Evolutionary conservation across 2,888 invertebrate species (phyloP).

Genomic region (Cetonia aurata): DNA sequence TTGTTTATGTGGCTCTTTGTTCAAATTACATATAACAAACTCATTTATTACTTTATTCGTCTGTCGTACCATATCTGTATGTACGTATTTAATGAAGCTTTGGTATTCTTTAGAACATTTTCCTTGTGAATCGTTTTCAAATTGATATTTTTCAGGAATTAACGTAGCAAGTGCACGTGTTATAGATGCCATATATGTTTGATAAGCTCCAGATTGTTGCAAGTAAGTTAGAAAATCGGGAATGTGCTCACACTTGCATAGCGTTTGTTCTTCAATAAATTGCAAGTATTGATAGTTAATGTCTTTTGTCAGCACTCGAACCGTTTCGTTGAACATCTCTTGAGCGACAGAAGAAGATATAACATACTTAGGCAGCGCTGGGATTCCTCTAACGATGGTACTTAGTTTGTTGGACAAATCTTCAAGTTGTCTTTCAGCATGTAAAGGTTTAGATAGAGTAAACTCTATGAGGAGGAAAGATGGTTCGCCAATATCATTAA

Average conservation of each 20-base stretch:
- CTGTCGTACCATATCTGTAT: slow-evolving; percentile 57
- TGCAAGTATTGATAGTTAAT: slow-evolving; percentile 58
- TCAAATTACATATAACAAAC: slow-evolving; percentile 47
- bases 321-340: slow-evolving; percentile 58
- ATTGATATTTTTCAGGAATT: slow-evolving; percentile 47
- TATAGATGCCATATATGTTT: slow-evolving; percentile 58
- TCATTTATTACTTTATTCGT: slow-evolving; percentile 59
- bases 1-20: slow-evolving; percentile 36
- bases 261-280: slow-evolving; percentile 52
- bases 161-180: slow-evolving; percentile 56
- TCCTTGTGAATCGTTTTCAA: slow-evolving; percentile 12
- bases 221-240: slow-evolving; percentile 50
- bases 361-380: slow-evolving; percentile 53
- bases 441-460: slow-evolving; percentile 59
- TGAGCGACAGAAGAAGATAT: slow-evolving; percentile 56
- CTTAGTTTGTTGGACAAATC: slow-evolving; percentile 56
- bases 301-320: slow-evolving; percentile 57
- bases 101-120: slow-evolving; percentile 46
- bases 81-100: slow-evolving; percentile 59
- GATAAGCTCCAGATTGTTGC: slow-evolving; percentile 53
- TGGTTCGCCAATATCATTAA: slow-evolving; percentile 59
- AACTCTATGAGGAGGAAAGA: slow-evolving; percentile 64
- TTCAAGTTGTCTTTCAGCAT: slow-evolving; percentile 56
- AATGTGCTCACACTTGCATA: slow-evolving; percentile 50
- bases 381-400: slow-evolving; percentile 49